A percentile compares a stretch with the other conserved stretches of the same genome.
These are phyloP conservation scores for Gymnoscopelus microlampas DNA, from an alignment of 2,797 vertebrate genomes.

Conservation along the genomic window DNA sequence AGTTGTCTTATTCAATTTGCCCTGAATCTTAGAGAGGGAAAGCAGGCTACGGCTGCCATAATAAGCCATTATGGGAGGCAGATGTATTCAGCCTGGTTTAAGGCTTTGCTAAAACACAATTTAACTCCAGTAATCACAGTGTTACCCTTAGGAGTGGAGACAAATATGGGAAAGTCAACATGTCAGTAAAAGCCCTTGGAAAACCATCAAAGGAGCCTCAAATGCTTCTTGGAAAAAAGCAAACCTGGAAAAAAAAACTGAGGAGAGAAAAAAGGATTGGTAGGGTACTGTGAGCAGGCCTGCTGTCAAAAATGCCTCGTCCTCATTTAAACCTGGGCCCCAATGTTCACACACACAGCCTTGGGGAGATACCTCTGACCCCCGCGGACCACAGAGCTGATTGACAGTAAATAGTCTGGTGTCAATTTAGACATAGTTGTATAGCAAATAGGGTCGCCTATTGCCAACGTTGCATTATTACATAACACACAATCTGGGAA, in stretches of 20 bases:
- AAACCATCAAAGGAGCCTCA: not conserved
- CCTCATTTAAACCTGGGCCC: not conserved
- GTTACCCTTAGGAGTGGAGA: conserved; percentile 32
- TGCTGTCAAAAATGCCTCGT: conserved; percentile 11
- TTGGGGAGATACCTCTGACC: conserved; percentile 9
- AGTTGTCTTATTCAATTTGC: conserved; percentile 26
- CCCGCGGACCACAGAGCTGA: conserved; percentile 16
- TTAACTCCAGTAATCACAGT: conserved; percentile 22
- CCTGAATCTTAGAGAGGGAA: conserved; percentile 7
- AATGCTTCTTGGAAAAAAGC: too few species aligned
- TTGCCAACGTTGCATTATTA: conserved; percentile 30
- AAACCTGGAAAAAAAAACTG: not conserved
- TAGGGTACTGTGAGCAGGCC: conserved; percentile 25
- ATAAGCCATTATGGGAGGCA: conserved; percentile 6
- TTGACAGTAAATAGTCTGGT: conserved; percentile 28
- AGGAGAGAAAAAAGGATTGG: conserved; percentile 9
- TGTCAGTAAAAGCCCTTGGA: conserved; percentile 8
- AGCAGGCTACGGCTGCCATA: conserved; percentile 21
- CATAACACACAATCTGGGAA: conserved; percentile 16
- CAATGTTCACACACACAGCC: not conserved
- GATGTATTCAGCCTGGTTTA: conserved; percentile 14
- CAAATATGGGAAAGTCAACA: conserved; percentile 6
- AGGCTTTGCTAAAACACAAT: conserved; percentile 17
- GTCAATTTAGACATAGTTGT: conserved; percentile 27
- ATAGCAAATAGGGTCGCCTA: conserved; percentile 8